Evolutionary conservation across 2,888 invertebrate genomes (phyloP).

Genomic region (Teinopalpus imperialis): DNA sequence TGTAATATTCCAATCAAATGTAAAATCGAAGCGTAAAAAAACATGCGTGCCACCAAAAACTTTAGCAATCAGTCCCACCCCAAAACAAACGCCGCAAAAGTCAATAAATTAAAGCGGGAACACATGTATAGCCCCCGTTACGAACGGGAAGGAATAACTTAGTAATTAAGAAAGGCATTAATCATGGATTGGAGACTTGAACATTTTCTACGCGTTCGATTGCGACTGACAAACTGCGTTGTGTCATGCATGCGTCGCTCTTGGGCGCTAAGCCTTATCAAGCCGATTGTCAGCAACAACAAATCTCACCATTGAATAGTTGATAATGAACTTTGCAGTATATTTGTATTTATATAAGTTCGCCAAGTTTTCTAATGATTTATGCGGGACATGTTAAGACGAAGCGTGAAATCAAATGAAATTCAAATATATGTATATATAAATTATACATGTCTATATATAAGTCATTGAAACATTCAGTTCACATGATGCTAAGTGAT

Average conservation of each 20-base stretch:
- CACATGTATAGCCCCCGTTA: slow-evolving; percentile 65
- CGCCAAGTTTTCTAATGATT: slow-evolving; percentile 18
- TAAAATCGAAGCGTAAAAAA: slow-evolving; percentile 22
- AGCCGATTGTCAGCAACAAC: slow-evolving; percentile 22
- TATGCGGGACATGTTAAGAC: slow-evolving; percentile 20
- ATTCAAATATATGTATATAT: too few species aligned
- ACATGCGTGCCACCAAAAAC: slow-evolving; percentile 32
- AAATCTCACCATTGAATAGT: slow-evolving; percentile 37
- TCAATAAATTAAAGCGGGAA: slow-evolving; percentile 74
- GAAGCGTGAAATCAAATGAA: too few species aligned
- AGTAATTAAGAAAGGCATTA: slow-evolving; percentile 80
- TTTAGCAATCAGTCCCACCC: slow-evolving; percentile 40
- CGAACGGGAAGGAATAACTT: slow-evolving; percentile 58
- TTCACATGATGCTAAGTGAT: too few species aligned
- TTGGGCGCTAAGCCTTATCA: slow-evolving; percentile 50
- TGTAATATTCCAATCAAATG: neutral
- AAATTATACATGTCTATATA: too few species aligned
- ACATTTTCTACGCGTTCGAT: slow-evolving; percentile 53
- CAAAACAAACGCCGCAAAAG: slow-evolving; percentile 52
- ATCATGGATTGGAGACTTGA: slow-evolving; percentile 69
- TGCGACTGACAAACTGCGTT: slow-evolving; percentile 72
- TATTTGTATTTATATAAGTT: slow-evolving; percentile 28
- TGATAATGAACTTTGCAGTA: slow-evolving; percentile 38
- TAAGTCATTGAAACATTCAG: too few species aligned
- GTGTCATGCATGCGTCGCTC: slow-evolving; percentile 56